These are phyloP conservation scores for Cheilosia pagana DNA, from an alignment of 2,888 invertebrate genomes.

Conservation along the genomic window DNA sequence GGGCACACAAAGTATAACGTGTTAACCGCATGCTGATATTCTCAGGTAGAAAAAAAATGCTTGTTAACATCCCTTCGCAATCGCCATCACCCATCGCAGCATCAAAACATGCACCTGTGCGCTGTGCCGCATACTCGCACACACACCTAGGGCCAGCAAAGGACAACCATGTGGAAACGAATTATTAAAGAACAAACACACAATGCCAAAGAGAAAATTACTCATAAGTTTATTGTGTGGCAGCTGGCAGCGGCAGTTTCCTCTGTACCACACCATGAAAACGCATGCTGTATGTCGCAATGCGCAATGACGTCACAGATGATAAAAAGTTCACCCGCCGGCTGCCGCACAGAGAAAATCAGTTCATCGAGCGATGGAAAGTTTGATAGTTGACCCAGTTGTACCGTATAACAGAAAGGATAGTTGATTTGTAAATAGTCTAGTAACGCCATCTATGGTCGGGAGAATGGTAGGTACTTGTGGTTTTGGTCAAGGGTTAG, in stretches of 20 bases:
- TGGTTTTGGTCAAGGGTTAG: constrained; percentile 26
- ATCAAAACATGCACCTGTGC: constrained; percentile 13
- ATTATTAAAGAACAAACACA: constrained; percentile 29
- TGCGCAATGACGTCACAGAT: constrained; percentile 77
- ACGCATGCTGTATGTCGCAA: constrained; percentile 77
- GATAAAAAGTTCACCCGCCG: constrained; percentile 61
- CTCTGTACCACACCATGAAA: constrained; percentile 63
- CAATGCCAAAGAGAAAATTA: constrained; percentile 54
- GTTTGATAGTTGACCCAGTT: constrained; percentile 60
- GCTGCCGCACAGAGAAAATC: constrained; percentile 49
- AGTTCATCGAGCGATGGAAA: constrained; percentile 55
- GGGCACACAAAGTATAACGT: constrained; percentile 61
- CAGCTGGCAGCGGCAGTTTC: constrained; percentile 41
- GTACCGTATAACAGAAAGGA: constrained; percentile 30
- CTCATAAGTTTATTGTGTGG: constrained; percentile 60
- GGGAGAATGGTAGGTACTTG: background rate
- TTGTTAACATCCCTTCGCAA: constrained; percentile 2
- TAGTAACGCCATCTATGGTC: constrained; percentile 38
- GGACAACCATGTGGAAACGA: constrained; percentile 38
- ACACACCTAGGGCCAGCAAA: constrained; percentile 32
- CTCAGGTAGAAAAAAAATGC: background rate
- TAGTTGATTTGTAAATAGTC: constrained; percentile 17
- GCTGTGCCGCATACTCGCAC: background rate
- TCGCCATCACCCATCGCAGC: constrained; percentile 1
- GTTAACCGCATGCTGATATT: constrained; percentile 50